phyloP scores from a whole-genome alignment of 2,113 vertebrate genomes.

The Apteryx owenii region DNA sequence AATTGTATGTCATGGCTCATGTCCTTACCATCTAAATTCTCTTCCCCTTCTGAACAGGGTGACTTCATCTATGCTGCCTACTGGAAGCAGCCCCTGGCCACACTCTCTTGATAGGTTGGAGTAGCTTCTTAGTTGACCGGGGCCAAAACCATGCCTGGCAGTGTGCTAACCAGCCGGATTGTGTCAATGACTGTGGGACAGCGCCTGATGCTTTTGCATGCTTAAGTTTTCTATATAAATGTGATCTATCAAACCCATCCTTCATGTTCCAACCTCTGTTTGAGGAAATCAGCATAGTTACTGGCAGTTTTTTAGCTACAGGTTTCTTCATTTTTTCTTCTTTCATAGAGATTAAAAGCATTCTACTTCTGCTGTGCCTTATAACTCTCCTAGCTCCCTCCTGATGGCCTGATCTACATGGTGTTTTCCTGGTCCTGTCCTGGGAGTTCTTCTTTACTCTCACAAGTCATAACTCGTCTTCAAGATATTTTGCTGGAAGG shows the following conservation, averaged over 20 bases:
- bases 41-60: neutral
- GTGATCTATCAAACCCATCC: neutral
- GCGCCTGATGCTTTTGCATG: neutral
- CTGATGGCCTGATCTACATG: neutral
- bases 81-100: neutral
- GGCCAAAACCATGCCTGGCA: neutral
- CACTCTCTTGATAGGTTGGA: neutral
- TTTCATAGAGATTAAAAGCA: neutral
- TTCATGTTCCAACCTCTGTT: neutral
- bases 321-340: neutral
- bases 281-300: neutral
- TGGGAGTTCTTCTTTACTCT: neutral
- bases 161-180: neutral
- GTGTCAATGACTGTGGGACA: neutral
- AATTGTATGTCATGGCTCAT: neutral
- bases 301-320: neutral
- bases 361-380: neutral
- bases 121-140: neutral
- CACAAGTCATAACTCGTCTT: accelerated
- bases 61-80: neutral
- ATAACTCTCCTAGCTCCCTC: neutral
- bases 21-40: neutral
- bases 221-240: neutral
- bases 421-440: neutral
- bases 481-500: neutral